Percentiles rank a stretch among this genome's conserved stretches.
Evolutionary conservation across 2,888 invertebrate species (phyloP).

Genomic region (Megamerina dolium): DNA sequence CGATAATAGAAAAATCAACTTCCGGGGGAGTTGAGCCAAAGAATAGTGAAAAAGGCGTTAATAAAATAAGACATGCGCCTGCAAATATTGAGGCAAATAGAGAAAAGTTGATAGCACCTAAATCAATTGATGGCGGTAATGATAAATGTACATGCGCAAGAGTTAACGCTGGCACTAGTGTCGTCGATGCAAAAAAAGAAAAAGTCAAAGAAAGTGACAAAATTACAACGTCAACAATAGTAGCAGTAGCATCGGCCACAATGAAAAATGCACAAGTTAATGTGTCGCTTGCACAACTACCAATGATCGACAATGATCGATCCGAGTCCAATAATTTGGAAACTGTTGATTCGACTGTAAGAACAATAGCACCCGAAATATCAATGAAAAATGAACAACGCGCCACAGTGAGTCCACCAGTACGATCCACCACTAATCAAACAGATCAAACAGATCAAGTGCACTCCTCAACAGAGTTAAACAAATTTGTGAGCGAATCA

Average conservation of each 20-base stretch:
- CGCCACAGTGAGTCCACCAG: no score
- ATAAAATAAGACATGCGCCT: conserved; percentile 23
- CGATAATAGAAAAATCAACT: conserved; percentile 16
- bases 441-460: conserved; percentile 16
- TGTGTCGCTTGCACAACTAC: conserved; percentile 25
- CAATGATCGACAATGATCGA: no score
- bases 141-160: not conserved
- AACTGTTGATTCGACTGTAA: no score
- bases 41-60: conserved; percentile 16
- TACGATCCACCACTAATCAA: conserved; percentile 12
- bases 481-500: conserved; percentile 4
- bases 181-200: conserved; percentile 22
- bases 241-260: conserved; percentile 19
- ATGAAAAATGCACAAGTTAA: no score
- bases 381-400: no score
- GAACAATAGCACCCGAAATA: no score
- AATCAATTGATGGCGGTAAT: not conserved
- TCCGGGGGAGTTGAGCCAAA: conserved; percentile 22
- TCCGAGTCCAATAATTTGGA: no score
- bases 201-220: conserved; percentile 14
- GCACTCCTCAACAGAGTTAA: conserved; percentile 10
- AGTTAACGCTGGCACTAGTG: conserved; percentile 11
- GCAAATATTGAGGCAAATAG: conserved; percentile 12
- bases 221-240: conserved; percentile 17
- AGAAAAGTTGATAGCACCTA: conserved; percentile 1